phyloP scores from a whole-genome alignment of 2,113 vertebrate genomes.

The Enhydra lutris region DNA sequence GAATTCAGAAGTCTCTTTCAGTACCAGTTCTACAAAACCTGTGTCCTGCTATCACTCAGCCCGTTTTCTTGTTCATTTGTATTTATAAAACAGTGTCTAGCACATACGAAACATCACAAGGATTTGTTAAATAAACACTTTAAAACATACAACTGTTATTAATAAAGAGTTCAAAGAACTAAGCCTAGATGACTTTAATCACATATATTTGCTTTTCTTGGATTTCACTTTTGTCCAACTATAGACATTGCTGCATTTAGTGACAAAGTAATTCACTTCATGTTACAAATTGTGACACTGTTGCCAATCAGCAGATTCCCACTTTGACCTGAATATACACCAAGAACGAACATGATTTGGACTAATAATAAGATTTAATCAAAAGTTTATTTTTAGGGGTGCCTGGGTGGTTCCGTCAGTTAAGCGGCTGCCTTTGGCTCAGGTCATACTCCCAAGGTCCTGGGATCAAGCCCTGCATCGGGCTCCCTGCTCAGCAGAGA shows the following conservation, averaged over 20 bases:
- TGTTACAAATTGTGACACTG: conserved; percentile 90
- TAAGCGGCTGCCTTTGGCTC: too few species aligned
- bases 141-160: conserved; percentile 88
- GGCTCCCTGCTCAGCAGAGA: too few species aligned
- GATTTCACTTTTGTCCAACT: conserved; percentile 93
- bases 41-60: conserved; percentile 87
- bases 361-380: conserved; percentile 89
- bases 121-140: conserved; percentile 73
- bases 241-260: conserved; percentile 93
- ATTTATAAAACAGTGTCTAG: neutral
- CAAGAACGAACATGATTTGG: conserved; percentile 86
- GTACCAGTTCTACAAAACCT: conserved; percentile 71
- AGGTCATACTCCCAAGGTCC: too few species aligned
- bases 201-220: conserved; percentile 93
- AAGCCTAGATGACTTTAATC: conserved; percentile 89
- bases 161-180: conserved; percentile 92
- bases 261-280: conserved; percentile 92
- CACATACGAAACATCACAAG: neutral
- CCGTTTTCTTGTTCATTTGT: conserved; percentile 79
- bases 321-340: conserved; percentile 90
- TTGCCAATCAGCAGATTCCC: conserved; percentile 92
- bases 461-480: too few species aligned
- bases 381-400: conserved; percentile 64
- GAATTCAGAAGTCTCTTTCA: conserved; percentile 19
- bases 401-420: too few species aligned